These are phyloP conservation scores for Pteropus rufus DNA, from an alignment of 2,797 vertebrate genomes.

Conservation along the genomic window DNA sequence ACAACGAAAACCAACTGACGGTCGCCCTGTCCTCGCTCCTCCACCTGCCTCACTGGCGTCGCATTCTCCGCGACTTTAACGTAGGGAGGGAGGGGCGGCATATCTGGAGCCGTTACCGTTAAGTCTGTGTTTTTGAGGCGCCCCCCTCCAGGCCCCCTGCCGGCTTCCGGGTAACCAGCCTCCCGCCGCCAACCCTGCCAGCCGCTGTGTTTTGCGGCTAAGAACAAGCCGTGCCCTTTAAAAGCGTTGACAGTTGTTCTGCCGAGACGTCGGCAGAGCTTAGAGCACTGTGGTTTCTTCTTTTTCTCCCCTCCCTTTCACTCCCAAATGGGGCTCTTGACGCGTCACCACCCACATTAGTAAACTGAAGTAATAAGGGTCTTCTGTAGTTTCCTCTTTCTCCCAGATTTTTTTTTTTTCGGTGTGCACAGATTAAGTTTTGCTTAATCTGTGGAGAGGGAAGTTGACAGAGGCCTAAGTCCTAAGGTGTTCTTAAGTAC, in stretches of 20 bases:
- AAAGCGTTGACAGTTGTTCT: background rate
- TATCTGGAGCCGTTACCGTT: background rate
- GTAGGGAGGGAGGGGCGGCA: background rate
- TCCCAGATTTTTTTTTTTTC: background rate
- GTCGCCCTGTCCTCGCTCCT: too few species aligned
- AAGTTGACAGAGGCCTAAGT: background rate
- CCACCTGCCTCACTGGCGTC: too few species aligned
- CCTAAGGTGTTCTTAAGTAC: background rate
- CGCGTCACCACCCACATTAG: conserved; percentile 35
- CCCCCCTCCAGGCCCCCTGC: background rate
- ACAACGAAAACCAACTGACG: background rate
- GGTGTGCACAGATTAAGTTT: background rate
- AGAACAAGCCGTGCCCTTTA: background rate
- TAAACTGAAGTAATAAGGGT: background rate
- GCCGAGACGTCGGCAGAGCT: background rate
- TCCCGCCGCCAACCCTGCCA: background rate
- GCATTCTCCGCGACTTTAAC: background rate
- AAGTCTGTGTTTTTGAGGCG: background rate
- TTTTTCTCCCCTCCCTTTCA: background rate
- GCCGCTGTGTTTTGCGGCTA: background rate
- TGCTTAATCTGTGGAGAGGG: background rate
- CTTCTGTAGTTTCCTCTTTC: conserved; percentile 27
- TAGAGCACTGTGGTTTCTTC: background rate
- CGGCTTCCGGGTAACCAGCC: background rate
- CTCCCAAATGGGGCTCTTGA: background rate